A percentile compares a stretch with the other conserved stretches of the same genome.
phyloP scores from a whole-genome alignment of 1,140 invertebrate genomes.

The Luehdorfia chinensis region DNA sequence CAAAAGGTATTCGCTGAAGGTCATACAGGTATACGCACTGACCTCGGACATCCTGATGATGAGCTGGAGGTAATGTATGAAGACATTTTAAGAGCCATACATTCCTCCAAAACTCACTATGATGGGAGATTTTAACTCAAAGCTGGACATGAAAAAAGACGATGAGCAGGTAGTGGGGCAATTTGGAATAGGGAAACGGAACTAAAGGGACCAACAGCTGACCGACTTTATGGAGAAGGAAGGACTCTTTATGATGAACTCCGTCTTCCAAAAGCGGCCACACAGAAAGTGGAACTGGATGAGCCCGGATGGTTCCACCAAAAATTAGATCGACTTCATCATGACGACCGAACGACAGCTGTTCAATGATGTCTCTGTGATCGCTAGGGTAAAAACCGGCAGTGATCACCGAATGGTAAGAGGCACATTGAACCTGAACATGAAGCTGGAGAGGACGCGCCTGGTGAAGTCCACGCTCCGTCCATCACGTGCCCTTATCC shows the following conservation, averaged over 20 bases:
- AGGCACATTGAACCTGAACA: neutral
- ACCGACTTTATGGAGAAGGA: conserved; percentile 26
- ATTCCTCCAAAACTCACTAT: conserved; percentile 13
- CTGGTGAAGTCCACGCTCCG: no score
- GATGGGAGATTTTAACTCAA: conserved; percentile 37
- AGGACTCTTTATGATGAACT: conserved; percentile 32
- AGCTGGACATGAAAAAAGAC: conserved; percentile 20
- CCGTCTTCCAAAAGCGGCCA: conserved; percentile 28
- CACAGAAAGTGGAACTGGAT: conserved; percentile 35
- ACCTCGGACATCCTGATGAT: conserved; percentile 23
- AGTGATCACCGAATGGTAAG: neutral
- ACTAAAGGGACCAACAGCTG: conserved; percentile 20
- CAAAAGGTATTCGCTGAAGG: conserved; percentile 27
- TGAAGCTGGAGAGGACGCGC: no score
- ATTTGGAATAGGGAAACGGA: conserved; percentile 20
- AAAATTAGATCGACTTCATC: conserved; percentile 31
- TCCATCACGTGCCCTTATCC: no score
- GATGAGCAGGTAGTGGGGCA: conserved; percentile 18
- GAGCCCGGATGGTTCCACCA: conserved; percentile 28
- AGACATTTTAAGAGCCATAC: conserved; percentile 21
- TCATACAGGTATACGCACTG: conserved; percentile 35
- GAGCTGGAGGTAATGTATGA: conserved; percentile 33
- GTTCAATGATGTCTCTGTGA: neutral
- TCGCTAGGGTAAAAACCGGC: neutral
- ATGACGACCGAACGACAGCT: neutral